A percentile compares a stretch with the other conserved stretches of the same genome.
These are phyloP conservation scores for Leptodactylus fuscus DNA, from an alignment of 2,113 vertebrate genomes.

Conservation along the genomic window DNA sequence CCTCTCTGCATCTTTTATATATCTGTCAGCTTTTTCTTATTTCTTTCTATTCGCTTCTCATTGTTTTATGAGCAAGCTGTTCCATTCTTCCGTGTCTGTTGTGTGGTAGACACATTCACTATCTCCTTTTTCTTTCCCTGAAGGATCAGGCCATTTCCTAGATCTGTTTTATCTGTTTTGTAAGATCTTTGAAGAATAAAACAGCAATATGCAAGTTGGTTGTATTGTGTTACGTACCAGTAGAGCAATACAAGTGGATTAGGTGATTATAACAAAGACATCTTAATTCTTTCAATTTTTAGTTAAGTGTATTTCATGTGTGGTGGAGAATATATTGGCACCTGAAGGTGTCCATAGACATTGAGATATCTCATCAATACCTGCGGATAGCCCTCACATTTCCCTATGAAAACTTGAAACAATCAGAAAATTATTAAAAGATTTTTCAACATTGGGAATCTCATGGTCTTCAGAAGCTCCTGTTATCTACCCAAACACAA, in stretches of 20 bases:
- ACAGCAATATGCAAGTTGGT: conserved; percentile 24
- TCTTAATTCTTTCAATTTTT: background rate
- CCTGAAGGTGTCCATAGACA: background rate
- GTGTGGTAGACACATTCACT: conserved; percentile 19
- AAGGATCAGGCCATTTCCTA: background rate
- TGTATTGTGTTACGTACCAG: background rate
- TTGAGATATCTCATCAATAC: background rate
- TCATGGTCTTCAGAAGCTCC: too few relatives aligned
- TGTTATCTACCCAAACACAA: too few relatives aligned
- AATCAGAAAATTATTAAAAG: background rate
- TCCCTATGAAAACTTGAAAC: background rate
- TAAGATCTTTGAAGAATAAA: conserved; percentile 16
- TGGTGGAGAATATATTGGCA: background rate
- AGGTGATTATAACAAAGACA: background rate
- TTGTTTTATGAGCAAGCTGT: conserved; percentile 36
- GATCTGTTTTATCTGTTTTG: conserved; percentile 15
- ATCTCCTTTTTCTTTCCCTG: conserved; percentile 10
- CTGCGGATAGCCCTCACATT: background rate
- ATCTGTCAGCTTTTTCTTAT: conserved; percentile 52
- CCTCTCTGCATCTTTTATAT: conserved; percentile 39
- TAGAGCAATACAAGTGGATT: background rate
- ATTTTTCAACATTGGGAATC: too few relatives aligned
- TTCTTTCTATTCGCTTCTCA: conserved; percentile 33
- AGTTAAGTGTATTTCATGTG: background rate
- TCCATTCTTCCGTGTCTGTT: conserved; percentile 27